Evolutionary conservation across 2,888 invertebrate species (phyloP), one percentile per base, ranked within the genome.

Genomic region (Acanthosoma haemorrhoidale): DNA sequence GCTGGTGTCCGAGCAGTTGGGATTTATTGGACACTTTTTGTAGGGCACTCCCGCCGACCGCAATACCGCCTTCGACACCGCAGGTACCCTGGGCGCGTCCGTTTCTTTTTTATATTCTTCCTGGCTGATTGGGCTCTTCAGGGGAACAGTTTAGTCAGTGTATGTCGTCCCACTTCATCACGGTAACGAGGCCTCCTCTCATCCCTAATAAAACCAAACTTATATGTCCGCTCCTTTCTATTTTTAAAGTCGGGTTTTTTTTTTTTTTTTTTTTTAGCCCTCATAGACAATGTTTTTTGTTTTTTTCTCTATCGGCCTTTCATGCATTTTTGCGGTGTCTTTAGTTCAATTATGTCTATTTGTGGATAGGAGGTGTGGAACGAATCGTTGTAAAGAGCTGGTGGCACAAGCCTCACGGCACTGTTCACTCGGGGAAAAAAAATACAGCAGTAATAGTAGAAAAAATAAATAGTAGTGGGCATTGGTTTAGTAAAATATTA

Each of bases 301-400:
- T n/a, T n/a, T 13, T 4, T 6, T n/a, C 25, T n/a, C 25, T 25
- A 29, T 21, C n/a, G 6, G 25, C 51, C 51, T 51, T 51, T 51
- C 51, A 51, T 51, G 51, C 51, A 51, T 51, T 25, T 51, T 51
- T 51, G 51, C 51, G 51, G 25, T 51, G 51, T 51, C 51, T 51
- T 51, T 29, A 51, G 51, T 25, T 51, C 51, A 51, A 51, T 51
- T 51, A 51, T 25, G 51, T 51, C n/a, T 51, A 51, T 51, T 51
- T 25, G 25, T 51, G 25, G 51, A 51, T 25, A 6, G 25, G 25
- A 51, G 51, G 25, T 9, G 25, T 51, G 51, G 51, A 51, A 51
- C 51, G 51, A 51, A 51, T 51, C 25, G 8, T 13, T 51, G 51
- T 51, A 51, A 51, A 8, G 51, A 51, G 25, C 4, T 25, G 51